Conservation (phyloP, 2,113 vertebrate species). For the Lucifuga dentata region DNA sequence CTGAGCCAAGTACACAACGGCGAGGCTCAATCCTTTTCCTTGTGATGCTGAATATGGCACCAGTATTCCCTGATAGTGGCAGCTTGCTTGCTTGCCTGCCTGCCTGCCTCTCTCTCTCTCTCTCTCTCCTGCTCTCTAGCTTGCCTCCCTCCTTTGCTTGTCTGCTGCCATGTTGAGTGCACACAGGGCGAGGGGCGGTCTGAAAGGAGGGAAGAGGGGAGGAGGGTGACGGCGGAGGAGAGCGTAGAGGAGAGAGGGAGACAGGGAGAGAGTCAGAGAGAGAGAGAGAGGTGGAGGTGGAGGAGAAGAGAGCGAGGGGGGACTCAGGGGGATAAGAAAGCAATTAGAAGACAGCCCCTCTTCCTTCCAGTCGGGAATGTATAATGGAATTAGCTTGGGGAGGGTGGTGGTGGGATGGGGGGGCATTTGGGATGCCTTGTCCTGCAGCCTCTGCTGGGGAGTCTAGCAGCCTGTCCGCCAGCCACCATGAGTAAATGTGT, state of each 20-base stretch:
- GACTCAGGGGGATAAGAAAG: conserved; percentile 86
- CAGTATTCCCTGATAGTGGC: conserved; percentile 81
- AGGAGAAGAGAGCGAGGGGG: conserved; percentile 50
- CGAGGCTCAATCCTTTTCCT: conserved; percentile 77
- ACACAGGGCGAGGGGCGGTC: conserved; percentile 75
- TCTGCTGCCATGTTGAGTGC: conserved; percentile 83
- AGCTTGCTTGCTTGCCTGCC: conserved; percentile 67
- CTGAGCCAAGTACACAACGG: conserved; percentile 66
- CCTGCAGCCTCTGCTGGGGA: conserved; percentile 65
- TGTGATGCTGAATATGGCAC: conserved; percentile 83
- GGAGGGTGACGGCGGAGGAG: conserved; percentile 28
- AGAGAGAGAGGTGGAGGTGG: conserved; percentile 5
- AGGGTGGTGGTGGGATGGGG: conserved; percentile 15
- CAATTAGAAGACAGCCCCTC: conserved; percentile 86
- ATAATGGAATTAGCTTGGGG: conserved; percentile 85
- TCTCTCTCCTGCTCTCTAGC: conserved; percentile 71
- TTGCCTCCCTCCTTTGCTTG: conserved; percentile 77
- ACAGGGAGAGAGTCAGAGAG: not conserved
- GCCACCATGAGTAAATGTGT: conserved; percentile 23
- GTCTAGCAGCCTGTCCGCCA: conserved; percentile 66
- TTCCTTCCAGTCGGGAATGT: conserved; percentile 84
- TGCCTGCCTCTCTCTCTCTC: conserved; percentile 52
- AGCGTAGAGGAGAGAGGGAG: conserved; percentile 26
- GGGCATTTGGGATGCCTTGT: conserved; percentile 42
- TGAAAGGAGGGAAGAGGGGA: conserved; percentile 32